A percentile compares a stretch with the other conserved stretches of the same genome.
Conservation (phyloP, 1,140 invertebrate species). For the Lepeophtheirus salmonis region DNA sequence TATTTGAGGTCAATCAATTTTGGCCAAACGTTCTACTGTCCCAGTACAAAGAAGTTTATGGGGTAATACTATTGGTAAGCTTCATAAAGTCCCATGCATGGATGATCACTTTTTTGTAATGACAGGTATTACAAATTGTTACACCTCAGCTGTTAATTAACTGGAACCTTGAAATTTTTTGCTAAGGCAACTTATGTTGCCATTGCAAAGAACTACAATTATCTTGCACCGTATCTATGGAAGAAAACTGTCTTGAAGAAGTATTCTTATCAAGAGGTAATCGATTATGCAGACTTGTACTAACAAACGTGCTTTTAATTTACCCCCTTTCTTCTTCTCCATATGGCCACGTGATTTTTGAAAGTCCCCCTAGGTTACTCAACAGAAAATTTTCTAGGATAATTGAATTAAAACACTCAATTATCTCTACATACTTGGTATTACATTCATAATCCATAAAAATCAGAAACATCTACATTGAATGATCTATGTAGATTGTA, state of each 20-base stretch:
- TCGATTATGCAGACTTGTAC: too few relatives aligned
- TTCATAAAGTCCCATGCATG: conserved; percentile 99
- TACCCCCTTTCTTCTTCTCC: too few relatives aligned
- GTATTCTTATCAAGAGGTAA: conserved; percentile 81
- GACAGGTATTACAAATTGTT: conserved; percentile 99
- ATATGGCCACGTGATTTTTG: too few relatives aligned
- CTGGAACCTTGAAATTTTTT: conserved; percentile 95
- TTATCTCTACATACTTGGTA: too few relatives aligned
- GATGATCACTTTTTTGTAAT: conserved; percentile 90
- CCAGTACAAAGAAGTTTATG: conserved; percentile 97
- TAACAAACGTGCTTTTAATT: too few relatives aligned
- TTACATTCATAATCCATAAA: too few relatives aligned
- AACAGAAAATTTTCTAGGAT: too few relatives aligned
- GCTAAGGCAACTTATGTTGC: conserved; percentile 97
- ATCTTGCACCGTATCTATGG: conserved; percentile 96
- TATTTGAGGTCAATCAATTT: conserved; percentile 93
- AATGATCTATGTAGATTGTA: too few relatives aligned
- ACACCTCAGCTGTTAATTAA: conserved; percentile 90
- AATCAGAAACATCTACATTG: too few relatives aligned
- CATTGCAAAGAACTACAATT: conserved; percentile 94
- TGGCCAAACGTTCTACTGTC: conserved; percentile 94
- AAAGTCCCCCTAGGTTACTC: too few relatives aligned
- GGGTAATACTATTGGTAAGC: conserved; percentile 99
- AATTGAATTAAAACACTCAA: too few relatives aligned
- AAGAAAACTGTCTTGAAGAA: conserved; percentile 69